Conservation (phyloP, 2,888 invertebrate species). For the Troilus luridus region DNA sequence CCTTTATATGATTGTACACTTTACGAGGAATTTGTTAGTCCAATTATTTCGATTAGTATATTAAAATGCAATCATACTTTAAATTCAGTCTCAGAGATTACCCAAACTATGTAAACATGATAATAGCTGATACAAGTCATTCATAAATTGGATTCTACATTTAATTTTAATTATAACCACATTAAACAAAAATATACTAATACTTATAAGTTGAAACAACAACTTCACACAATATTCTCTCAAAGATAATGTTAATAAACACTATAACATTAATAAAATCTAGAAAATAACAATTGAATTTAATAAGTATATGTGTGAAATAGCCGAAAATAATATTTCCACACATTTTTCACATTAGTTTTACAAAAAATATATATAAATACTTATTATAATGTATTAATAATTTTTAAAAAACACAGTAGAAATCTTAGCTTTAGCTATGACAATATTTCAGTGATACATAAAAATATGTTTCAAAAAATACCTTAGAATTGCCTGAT, state of each 20-base stretch:
- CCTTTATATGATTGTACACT: not conserved
- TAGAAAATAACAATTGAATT: not conserved
- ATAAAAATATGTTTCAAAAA: too few relatives aligned
- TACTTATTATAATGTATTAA: not conserved
- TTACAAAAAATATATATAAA: not conserved
- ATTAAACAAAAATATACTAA: not conserved
- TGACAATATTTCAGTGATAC: too few relatives aligned
- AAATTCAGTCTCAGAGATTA: not conserved
- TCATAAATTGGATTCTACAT: not conserved
- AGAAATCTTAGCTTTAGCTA: not conserved
- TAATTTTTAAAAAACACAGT: not conserved
- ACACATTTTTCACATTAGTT: not conserved
- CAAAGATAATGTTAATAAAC: not conserved
- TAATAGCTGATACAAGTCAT: not conserved
- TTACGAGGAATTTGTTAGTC: not conserved
- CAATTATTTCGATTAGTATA: not conserved
- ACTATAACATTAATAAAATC: not conserved
- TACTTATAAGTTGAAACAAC: not conserved
- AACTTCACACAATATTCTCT: not conserved
- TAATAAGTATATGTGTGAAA: not conserved
- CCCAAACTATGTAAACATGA: slow-evolving; percentile 26
- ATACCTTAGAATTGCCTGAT: too few relatives aligned
- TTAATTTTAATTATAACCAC: not conserved
- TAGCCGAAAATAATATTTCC: not conserved
- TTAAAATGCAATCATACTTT: not conserved